Percentiles rank a stretch among this genome's conserved stretches.
phyloP scores from a whole-genome alignment of 2,797 vertebrate genomes.

The Malurus leucopterus region DNA sequence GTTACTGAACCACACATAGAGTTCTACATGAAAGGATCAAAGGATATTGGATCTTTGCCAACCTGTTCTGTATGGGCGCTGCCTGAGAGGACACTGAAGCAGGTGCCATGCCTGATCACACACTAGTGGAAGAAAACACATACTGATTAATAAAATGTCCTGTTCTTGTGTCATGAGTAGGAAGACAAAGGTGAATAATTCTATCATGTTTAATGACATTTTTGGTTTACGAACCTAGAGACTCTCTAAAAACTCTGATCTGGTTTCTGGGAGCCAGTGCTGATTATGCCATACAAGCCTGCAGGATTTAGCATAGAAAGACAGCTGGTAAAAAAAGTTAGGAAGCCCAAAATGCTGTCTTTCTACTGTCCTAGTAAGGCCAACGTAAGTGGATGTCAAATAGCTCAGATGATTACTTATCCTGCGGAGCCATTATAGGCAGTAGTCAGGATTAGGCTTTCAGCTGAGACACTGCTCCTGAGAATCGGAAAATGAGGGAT shows the following conservation, averaged over 20 bases:
- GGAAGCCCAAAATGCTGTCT: neutral
- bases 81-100: neutral
- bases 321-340: neutral
- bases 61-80: neutral
- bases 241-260: neutral
- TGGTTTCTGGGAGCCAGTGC: neutral
- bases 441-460: conserved; percentile 53
- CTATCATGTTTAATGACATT: neutral
- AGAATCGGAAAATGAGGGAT: conserved; percentile 54
- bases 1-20: neutral
- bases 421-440: conserved; percentile 41
- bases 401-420: conserved; percentile 43
- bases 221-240: neutral
- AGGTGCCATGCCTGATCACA: neutral
- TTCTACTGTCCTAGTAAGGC: conserved; percentile 14
- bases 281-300: neutral
- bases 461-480: conserved; percentile 34
- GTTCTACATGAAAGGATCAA: neutral
- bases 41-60: neutral
- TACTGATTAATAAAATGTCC: neutral
- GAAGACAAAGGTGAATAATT: neutral
- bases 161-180: neutral
- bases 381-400: conserved; percentile 45
- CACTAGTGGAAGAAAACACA: neutral
- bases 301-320: neutral